These are phyloP conservation scores for Sus scrofa DNA, from an alignment of 2,113 vertebrate genomes.

Conservation along the genomic window T2T-Sscrofa CM000827.6:70232001-70232500, in stretches of 20 bases:
- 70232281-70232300: conserved; percentile 66
- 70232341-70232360: conserved; percentile 58
- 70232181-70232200: conserved; percentile 32
- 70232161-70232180: conserved; percentile 63
- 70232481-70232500: background rate
- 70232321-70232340: conserved; percentile 52
- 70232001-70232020: too few relatives aligned
- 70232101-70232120: background rate
- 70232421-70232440: background rate
- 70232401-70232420: background rate
- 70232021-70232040: background rate
- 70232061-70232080: background rate
- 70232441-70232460: background rate
- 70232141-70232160: background rate
- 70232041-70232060: background rate
- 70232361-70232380: background rate
- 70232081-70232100: background rate
- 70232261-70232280: conserved; percentile 60
- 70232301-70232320: conserved; percentile 38
- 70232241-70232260: conserved; percentile 59
- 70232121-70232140: background rate
- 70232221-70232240: conserved; percentile 60
- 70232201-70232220: conserved; percentile 60
- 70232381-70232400: background rate
- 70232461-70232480: background rate